Conservation (phyloP, 1,140 invertebrate genomes). For the Drosophila orosa region DNA sequence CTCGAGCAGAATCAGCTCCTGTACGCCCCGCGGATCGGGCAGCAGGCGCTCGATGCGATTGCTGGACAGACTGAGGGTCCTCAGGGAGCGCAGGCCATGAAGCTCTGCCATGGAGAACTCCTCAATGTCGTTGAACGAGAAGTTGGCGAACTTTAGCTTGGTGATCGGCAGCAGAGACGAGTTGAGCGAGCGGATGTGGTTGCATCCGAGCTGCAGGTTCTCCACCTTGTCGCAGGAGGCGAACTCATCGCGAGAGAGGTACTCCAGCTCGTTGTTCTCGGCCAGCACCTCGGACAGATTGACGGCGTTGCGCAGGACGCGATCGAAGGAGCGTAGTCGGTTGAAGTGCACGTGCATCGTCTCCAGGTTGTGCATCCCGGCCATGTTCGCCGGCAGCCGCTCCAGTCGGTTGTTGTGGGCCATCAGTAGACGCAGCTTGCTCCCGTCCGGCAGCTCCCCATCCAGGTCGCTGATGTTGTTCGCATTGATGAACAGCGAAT, state of each 20-base stretch:
- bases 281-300: conserved; percentile 88
- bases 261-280: conserved; percentile 89
- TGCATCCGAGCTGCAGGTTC: conserved; percentile 88
- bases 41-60: conserved; percentile 89
- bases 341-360: conserved; percentile 90
- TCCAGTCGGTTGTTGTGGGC: conserved; percentile 89
- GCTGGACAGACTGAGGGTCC: conserved; percentile 89
- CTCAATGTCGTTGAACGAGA: conserved; percentile 90
- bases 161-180: conserved; percentile 89
- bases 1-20: conserved; percentile 90
- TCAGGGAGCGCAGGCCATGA: conserved; percentile 88
- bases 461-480: conserved; percentile 90
- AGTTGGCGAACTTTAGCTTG: conserved; percentile 88
- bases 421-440: conserved; percentile 88
- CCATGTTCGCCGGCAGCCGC: conserved; percentile 88
- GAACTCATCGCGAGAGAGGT: conserved; percentile 90
- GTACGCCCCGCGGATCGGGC: conserved; percentile 89
- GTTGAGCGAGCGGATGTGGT: conserved; percentile 89
- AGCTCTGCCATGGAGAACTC: conserved; percentile 92
- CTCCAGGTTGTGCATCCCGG: conserved; percentile 87
- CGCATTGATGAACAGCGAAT: conserved; percentile 91
- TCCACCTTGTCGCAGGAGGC: conserved; percentile 87
- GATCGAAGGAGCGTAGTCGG: conserved; percentile 88
- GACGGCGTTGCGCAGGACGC: conserved; percentile 88
- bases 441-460: conserved; percentile 88